Percentiles rank a stretch among this genome's conserved stretches.
phyloP scores from a whole-genome alignment of 2,113 vertebrate genomes.

The Pavo muticus region DNA sequence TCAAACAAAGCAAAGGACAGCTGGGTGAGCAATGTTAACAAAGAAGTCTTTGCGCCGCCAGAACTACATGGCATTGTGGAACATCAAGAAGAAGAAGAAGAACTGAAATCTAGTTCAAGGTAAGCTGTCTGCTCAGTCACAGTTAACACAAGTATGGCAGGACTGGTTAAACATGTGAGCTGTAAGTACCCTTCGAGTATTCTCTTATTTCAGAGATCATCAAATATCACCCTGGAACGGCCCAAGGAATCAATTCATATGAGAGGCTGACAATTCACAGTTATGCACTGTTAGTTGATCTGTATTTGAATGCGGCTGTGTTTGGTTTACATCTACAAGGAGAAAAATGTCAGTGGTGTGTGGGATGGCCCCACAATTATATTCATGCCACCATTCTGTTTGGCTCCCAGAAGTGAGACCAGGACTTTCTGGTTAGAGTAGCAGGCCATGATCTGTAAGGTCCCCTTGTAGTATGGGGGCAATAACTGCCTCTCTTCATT shows the following conservation, averaged over 20 bases:
- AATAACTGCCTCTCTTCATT: not conserved
- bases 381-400: not conserved
- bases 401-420: not conserved
- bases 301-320: not conserved
- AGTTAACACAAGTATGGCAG: not conserved
- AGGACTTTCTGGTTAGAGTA: not conserved
- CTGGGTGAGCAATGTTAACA: conserved; percentile 85
- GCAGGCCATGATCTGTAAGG: not conserved
- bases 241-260: not conserved
- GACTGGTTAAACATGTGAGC: not conserved
- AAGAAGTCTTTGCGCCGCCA: conserved; percentile 80
- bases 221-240: not conserved
- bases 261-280: not conserved
- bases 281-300: not conserved
- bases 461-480: not conserved
- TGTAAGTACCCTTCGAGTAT: not conserved
- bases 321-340: not conserved
- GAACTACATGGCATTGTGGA: conserved; percentile 77
- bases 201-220: not conserved
- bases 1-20: conserved; percentile 74
- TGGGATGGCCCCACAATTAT: not conserved
- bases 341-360: not conserved
- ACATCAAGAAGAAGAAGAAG: conserved; percentile 58
- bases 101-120: conserved; percentile 65
- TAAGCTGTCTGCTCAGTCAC: conserved; percentile 58